A percentile compares a stretch with the other conserved stretches of the same genome.
These are phyloP conservation scores for Artibeus lituratus DNA, from an alignment of 2,797 vertebrate species.

Conservation along the genomic window DNA sequence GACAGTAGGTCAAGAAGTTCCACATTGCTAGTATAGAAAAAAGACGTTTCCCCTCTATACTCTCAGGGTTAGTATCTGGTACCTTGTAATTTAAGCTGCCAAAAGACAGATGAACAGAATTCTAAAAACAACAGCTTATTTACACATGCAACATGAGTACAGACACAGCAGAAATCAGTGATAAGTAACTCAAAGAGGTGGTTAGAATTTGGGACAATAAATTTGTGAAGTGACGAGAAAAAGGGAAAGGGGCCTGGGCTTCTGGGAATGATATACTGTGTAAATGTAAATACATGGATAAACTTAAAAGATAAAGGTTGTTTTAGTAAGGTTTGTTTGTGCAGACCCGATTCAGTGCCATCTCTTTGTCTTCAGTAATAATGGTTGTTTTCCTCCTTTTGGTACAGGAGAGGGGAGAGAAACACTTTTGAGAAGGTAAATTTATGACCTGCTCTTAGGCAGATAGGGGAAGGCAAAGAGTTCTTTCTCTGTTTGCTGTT, in stretches of 20 bases:
- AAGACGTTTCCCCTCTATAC: neutral
- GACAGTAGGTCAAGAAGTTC: neutral
- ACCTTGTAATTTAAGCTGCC: neutral
- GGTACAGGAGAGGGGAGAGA: neutral
- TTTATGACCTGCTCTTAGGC: neutral
- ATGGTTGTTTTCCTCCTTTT: neutral
- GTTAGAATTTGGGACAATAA: neutral
- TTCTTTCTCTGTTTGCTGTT: neutral
- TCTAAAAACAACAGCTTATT: neutral
- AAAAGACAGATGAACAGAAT: neutral
- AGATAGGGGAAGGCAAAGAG: neutral
- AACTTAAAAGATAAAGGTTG: neutral
- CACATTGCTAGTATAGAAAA: neutral
- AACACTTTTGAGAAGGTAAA: neutral
- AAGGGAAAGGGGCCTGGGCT: neutral
- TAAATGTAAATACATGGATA: neutral
- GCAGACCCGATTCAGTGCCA: neutral
- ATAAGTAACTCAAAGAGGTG: neutral
- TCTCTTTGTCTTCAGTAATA: neutral
- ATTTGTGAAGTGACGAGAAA: neutral
- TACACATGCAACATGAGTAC: neutral
- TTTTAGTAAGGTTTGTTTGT: neutral
- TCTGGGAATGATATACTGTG: neutral
- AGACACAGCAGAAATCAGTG: neutral
- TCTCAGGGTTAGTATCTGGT: neutral